Base-by-base conservation (phyloP, 2,797 vertebrate genomes). In the Anolis apletophallus region DNA sequence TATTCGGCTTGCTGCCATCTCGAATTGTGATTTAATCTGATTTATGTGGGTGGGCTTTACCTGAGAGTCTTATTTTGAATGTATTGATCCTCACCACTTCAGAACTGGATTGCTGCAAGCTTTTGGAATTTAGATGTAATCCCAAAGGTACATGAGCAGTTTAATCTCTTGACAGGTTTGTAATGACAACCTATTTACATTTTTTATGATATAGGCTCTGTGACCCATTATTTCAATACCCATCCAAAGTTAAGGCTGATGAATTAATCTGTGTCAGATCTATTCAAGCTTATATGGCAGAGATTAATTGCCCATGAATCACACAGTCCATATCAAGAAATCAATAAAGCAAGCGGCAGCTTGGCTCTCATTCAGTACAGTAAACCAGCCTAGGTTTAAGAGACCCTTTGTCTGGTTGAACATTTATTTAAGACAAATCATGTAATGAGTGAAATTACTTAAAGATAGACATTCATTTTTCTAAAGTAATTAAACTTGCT, bases 381-480 rank as follows among this genome's bases (percentile, higher is more conserved):
- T 67, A 89, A 90, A 77, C 55, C 91, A 36, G 88, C 91, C 72
- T 88, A 50, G 54, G 80, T 90, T 95, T 94, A 94, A 90, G 93
- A 91, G 80, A 82, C 89, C 90, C 84, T 93, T 94, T 92, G 89
- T 92, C 85, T 93, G 93, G 87, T 85, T 85, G 89, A 90, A 90
- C 80, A 87, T 89, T 93, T 79, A 0, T 16, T 91, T 55, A 71
- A 91, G 90, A 91, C 17, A 0, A 87, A 92, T 93, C 83, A 87
- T 89, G 93, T 89, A 90, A 61, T 89, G 87, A 94, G 91, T 88
- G 93, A 91, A 85, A 87, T 89, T 89, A 57, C 57, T 74, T 76
- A 79, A 77, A 91, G 79, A 57, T 75, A 92, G 78, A 1, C 85
- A 87, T 92, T 90, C 80, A 93, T 91, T 95, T 88, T 91, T 79